Conservation (phyloP, 2,113 vertebrate genomes). For the Phylloscopus trochilus region DNA sequence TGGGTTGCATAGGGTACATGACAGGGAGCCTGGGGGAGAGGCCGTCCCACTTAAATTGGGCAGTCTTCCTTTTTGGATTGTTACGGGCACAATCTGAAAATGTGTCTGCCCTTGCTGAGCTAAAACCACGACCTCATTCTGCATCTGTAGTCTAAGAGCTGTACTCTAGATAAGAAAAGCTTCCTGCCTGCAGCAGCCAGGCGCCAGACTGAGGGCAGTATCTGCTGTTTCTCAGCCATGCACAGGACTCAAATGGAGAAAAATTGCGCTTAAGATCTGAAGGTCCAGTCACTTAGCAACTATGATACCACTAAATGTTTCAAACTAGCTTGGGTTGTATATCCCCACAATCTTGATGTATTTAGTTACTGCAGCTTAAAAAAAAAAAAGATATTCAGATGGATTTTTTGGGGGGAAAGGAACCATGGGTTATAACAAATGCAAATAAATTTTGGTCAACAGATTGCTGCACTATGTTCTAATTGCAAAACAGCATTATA, state of each 20-base stretch:
- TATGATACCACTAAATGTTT: background rate
- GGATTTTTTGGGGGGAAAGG: background rate
- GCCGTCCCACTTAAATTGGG: background rate
- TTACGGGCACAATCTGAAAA: background rate
- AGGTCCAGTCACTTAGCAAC: background rate
- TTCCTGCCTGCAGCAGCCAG: background rate
- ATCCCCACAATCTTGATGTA: background rate
- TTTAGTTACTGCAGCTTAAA: background rate
- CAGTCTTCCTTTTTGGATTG: background rate
- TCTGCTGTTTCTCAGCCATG: background rate
- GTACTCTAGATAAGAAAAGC: background rate
- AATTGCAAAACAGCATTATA: background rate
- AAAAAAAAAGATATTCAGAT: background rate
- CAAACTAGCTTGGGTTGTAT: background rate
- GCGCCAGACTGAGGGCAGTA: background rate
- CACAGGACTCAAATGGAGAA: background rate
- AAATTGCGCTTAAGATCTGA: background rate
- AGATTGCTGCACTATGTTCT: background rate
- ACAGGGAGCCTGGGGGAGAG: background rate
- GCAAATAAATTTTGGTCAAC: background rate
- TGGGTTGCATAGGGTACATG: background rate
- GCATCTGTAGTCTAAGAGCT: background rate
- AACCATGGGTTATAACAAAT: background rate
- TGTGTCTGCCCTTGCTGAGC: background rate
- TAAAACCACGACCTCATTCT: background rate